Percentiles rank a stretch among this genome's conserved stretches.
Conservation (phyloP, 37 sponge, comb jelly and placozoan genomes). For the Eunapius fragilis region DNA sequence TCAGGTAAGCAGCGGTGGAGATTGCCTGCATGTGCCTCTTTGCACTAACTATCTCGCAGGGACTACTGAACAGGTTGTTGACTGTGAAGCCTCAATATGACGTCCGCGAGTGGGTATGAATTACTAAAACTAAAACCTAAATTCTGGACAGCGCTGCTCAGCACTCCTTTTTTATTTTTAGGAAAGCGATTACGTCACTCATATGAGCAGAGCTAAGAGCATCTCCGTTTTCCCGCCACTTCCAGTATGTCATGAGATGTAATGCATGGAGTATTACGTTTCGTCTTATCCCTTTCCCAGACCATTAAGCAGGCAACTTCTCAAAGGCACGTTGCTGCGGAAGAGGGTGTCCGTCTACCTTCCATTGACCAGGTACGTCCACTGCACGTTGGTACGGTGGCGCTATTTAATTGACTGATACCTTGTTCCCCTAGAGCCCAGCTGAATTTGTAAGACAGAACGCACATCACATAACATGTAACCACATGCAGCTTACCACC, state of each 20-base stretch:
- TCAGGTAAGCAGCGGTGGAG: conserved; percentile 16
- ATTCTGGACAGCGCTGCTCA: background rate
- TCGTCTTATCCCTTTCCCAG: no score
- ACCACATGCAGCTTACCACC: no score
- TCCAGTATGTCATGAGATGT: background rate
- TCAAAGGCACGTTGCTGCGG: background rate
- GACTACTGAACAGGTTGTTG: conserved; percentile 52
- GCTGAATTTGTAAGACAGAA: no score
- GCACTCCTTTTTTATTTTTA: background rate
- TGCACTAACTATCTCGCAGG: conserved; percentile 8
- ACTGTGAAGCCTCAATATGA: conserved; percentile 62
- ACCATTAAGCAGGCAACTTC: background rate
- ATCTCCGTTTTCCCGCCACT: conserved; percentile 51
- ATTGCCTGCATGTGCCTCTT: background rate
- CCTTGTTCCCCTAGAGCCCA: no score
- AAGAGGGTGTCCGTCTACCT: background rate
- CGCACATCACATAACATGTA: no score
- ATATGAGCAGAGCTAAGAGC: conserved; percentile 11
- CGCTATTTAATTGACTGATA: no score
- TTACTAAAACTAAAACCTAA: background rate
- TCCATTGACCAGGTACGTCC: background rate
- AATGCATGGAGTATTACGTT: no score
- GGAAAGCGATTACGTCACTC: conserved; percentile 60
- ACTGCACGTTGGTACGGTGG: no score
- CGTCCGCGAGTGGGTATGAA: conserved; percentile 35